phyloP scores from a whole-genome alignment of 1,140 invertebrate genomes.

The Leptopilina boulardi region DNA sequence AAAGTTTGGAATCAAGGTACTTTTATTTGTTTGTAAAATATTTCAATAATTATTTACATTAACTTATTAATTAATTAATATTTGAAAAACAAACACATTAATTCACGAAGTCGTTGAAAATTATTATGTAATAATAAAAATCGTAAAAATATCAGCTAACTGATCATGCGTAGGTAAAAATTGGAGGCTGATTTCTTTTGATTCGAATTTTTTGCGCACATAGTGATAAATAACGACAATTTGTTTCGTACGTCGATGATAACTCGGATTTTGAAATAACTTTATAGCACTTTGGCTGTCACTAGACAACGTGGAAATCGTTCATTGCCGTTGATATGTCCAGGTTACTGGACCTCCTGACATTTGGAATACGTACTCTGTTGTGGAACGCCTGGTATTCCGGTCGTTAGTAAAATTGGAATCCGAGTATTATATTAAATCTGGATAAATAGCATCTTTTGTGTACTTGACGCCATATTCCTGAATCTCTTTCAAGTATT shows the following conservation, averaged over 20 bases:
- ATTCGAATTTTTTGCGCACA: neutral
- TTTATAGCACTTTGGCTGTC: conserved; percentile 15
- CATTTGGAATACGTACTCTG: no score
- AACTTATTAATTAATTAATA: no score
- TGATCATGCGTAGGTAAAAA: neutral
- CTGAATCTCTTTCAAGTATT: no score
- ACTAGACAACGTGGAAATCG: neutral
- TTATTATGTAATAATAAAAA: neutral
- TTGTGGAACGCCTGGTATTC: no score
- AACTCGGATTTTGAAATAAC: neutral
- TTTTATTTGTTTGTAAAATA: no score
- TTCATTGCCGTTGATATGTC: no score
- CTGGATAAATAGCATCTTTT: no score
- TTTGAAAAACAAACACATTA: conserved; percentile 60
- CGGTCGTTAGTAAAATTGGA: no score
- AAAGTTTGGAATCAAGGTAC: no score
- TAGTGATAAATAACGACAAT: conserved; percentile 3
- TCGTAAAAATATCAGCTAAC: neutral
- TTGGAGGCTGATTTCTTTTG: neutral
- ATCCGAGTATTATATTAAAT: no score
- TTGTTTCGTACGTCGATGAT: neutral
- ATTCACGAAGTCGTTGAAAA: neutral
- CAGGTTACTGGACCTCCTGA: neutral
- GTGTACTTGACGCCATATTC: no score
- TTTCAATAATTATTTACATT: no score